phyloP scores from a whole-genome alignment of 2,888 invertebrate genomes.

The Sesia bembeciformis region DNA sequence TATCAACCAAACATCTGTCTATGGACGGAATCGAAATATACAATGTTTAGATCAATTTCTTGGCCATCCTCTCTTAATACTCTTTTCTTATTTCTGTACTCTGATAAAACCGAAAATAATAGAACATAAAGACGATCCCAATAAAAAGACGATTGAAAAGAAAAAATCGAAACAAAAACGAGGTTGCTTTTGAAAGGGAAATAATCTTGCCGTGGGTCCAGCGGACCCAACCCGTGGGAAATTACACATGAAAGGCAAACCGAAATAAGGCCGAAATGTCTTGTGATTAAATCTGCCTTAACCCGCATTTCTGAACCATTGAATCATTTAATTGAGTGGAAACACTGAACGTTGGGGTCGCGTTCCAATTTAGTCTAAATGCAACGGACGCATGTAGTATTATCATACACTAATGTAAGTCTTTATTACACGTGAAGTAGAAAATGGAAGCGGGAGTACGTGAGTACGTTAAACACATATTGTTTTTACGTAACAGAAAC shows the following conservation, averaged over 20 bases:
- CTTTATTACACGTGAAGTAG: background rate
- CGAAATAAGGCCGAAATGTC: conserved; percentile 33
- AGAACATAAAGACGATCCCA: background rate
- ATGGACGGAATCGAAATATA: too few relatives aligned
- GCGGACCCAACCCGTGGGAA: conserved; percentile 30
- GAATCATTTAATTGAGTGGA: conserved; percentile 56
- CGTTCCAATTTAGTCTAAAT: conserved; percentile 34
- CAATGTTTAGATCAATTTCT: too few relatives aligned
- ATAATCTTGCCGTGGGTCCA: conserved; percentile 26
- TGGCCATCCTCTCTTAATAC: too few relatives aligned
- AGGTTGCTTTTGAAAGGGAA: conserved; percentile 24
- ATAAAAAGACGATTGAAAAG: background rate
- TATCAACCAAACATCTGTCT: too few relatives aligned
- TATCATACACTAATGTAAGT: background rate
- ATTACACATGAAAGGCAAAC: conserved; percentile 50
- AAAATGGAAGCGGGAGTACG: too few relatives aligned
- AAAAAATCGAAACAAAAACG: conserved; percentile 17
- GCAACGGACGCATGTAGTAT: conserved; percentile 20
- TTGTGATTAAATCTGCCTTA: conserved; percentile 54
- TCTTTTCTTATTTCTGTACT: too few relatives aligned
- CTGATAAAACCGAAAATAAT: too few relatives aligned
- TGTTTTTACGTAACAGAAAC: too few relatives aligned
- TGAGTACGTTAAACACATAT: too few relatives aligned
- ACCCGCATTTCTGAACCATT: conserved; percentile 51
- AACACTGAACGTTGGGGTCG: conserved; percentile 35